Conservation (phyloP, 2,113 vertebrate species). For the Clupea harengus region DNA sequence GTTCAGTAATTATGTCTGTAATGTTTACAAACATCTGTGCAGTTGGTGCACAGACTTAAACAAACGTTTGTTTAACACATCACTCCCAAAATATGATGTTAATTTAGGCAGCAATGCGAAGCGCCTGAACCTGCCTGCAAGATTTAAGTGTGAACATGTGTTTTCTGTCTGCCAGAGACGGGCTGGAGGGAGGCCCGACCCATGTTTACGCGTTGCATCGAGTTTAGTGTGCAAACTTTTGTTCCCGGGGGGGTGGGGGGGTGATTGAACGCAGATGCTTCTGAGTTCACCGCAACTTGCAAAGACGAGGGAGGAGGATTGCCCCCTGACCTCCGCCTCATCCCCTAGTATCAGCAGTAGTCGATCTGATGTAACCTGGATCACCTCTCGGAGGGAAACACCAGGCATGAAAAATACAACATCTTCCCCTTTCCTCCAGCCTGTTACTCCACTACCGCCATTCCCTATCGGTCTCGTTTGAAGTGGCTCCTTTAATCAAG, state of each 20-base stretch:
- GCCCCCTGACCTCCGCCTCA: not conserved
- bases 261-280: not conserved
- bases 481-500: constrained; percentile 1
- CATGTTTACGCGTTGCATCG: not conserved
- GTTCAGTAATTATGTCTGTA: too few relatives aligned
- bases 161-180: not conserved
- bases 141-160: not conserved
- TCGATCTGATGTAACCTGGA: constrained; percentile 22
- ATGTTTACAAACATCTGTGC: too few relatives aligned
- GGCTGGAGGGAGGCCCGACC: not conserved
- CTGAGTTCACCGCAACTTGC: not conserved
- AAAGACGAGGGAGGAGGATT: not conserved
- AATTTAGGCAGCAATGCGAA: not conserved
- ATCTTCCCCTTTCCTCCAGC: not conserved
- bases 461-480: not conserved
- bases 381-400: not conserved
- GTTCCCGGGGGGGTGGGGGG: not conserved
- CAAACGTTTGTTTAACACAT: too few relatives aligned
- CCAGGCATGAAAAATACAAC: constrained; percentile 29
- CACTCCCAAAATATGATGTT: not conserved
- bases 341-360: not conserved
- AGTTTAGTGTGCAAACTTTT: not conserved
- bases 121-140: not conserved
- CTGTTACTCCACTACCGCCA: not conserved
- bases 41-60: too few relatives aligned